Percentiles rank a stretch among this genome's conserved stretches.
Conservation (phyloP, 2,113 vertebrate genomes). For the Murina feae region DNA sequence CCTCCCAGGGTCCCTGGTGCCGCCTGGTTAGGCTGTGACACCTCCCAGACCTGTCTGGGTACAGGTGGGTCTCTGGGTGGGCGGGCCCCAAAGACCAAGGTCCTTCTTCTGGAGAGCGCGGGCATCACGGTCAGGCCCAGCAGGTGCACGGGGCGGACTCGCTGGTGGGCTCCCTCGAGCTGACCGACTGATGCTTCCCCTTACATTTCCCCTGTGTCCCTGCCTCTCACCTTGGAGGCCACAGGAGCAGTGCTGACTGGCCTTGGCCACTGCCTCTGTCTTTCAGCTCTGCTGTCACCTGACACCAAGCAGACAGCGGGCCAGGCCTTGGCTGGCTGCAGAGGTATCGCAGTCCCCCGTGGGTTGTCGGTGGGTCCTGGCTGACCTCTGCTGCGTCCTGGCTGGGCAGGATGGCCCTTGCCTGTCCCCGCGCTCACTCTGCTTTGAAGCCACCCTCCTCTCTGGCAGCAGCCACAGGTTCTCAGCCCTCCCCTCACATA, state of each 20-base stretch:
- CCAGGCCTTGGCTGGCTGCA: not conserved
- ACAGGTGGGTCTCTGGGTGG: not conserved
- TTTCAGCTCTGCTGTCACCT: not conserved
- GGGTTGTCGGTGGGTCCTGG: not conserved
- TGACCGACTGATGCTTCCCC: not conserved
- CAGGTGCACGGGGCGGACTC: fast-evolving
- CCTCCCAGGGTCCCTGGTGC: not conserved
- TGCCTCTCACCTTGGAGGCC: not conserved
- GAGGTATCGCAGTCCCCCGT: not conserved
- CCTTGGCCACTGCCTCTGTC: not conserved
- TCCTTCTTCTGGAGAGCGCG: fast-evolving
- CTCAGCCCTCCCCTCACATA: not conserved
- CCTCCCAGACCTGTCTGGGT: not conserved
- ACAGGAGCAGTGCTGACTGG: not conserved
- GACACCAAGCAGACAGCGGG: not conserved
- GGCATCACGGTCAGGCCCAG: not conserved
- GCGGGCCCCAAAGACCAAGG: not conserved
- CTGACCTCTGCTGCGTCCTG: not conserved
- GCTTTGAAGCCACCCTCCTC: not conserved
- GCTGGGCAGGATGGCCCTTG: not conserved
- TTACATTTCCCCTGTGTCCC: not conserved
- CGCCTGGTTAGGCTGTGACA: fast-evolving
- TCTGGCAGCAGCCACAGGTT: not conserved
- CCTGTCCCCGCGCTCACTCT: not conserved
- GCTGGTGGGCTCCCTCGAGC: not conserved